Evolutionary conservation across 2,888 invertebrate species (phyloP), one percentile per base, ranked within the genome.

Genomic region (Trypoxylon attenuatum): DNA sequence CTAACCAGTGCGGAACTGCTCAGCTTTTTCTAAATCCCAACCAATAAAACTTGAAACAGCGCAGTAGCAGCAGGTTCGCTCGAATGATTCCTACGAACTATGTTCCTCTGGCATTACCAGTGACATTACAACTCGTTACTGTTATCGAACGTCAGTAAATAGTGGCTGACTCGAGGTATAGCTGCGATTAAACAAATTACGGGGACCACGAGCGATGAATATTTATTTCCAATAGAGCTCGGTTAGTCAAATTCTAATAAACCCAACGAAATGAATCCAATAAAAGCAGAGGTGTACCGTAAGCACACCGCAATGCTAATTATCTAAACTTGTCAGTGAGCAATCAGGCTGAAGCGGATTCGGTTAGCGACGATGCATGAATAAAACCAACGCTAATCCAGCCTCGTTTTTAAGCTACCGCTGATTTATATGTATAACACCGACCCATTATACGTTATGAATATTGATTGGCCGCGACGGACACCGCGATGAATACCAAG

Each of bases 1-100:
- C 73, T 75, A 77, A 77, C 77, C 78, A 76, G 73, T 67, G 76
- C 76, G 69, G 68, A 76, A 78, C 73, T 67, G 52, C 56, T 52
- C 54, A 33, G 33, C 53, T 55, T 61, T 68, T 66, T 60, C 59
- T 10, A 68, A 21, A 15, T 18, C 19, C 47, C 27, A 46, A 22
- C 39, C 27, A 13, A 27, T 13, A 38, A 8, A 6, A 21, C 42
- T 29, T 15, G 27, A 59, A 29, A 42, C 29, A 27, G 33, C 33
- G 33, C 13, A 13, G 22, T n/a, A 16, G 27, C 46, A 33, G 42
- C 22, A 53, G 23, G 21, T 23, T 25, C 46, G 39, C 46, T 39
- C 5, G 2, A 39, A 18, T 23, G 19, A n/a, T 21, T 46, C 46
- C 6, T 16, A 27, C 15, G 6, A 46, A 25, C 27, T 46, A 15